A percentile compares a stretch with the other conserved stretches of the same genome.
phyloP scores from a whole-genome alignment of 1,140 invertebrate genomes.

The Nymphalis io region DNA sequence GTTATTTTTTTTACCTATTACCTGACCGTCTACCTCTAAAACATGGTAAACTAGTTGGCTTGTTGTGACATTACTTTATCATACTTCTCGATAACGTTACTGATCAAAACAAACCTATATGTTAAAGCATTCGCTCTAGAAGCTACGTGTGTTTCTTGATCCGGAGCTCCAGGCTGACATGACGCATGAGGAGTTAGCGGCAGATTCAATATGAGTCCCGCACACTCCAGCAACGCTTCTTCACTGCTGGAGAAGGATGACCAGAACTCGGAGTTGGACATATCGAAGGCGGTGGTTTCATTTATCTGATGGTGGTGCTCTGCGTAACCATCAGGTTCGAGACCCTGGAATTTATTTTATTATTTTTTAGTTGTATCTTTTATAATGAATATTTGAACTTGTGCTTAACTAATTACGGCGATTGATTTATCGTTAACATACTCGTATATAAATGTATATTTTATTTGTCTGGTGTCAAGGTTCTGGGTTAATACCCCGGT shows the following conservation, averaged over 20 bases:
- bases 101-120: conserved; percentile 80
- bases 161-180: conserved; percentile 73
- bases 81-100: not conserved
- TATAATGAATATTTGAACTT: no score
- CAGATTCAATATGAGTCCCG: conserved; percentile 86
- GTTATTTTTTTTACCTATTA: no score
- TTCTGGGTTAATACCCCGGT: no score
- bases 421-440: no score
- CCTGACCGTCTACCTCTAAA: no score
- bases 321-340: conserved; percentile 83
- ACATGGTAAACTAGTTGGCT: no score
- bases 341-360: conserved; percentile 62
- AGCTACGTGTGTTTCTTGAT: conserved; percentile 74
- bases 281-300: conserved; percentile 84
- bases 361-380: not conserved
- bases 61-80: no score
- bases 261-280: conserved; percentile 88
- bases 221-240: conserved; percentile 87
- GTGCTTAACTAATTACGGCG: not conserved
- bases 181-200: conserved; percentile 84
- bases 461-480: no score
- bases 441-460: no score
- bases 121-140: conserved; percentile 83
- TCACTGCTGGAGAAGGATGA: conserved; percentile 89
- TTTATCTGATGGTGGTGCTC: conserved; percentile 83